Percentiles rank a stretch among this genome's conserved stretches.
Evolutionary conservation across 2,797 vertebrate species (phyloP).

Genomic region (Halcyon leucocephala): DNA sequence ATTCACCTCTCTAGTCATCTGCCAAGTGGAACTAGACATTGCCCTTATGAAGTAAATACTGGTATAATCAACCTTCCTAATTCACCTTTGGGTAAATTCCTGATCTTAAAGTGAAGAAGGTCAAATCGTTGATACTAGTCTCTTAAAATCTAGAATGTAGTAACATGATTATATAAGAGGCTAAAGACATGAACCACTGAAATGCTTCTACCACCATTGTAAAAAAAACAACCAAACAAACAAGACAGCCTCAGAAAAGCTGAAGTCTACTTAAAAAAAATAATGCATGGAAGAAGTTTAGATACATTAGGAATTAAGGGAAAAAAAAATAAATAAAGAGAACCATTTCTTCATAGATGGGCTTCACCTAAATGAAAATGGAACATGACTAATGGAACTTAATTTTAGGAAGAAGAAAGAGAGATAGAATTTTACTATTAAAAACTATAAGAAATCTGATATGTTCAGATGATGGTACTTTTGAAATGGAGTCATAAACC

Average conservation of each 20-base stretch:
- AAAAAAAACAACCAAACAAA: neutral
- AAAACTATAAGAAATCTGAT: neutral
- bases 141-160: neutral
- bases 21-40: neutral
- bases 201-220: neutral
- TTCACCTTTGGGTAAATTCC: neutral
- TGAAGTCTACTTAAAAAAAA: neutral
- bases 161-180: neutral
- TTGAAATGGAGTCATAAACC: neutral
- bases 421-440: neutral
- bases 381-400: neutral
- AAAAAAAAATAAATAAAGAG: neutral
- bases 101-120: neutral
- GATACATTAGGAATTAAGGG: neutral
- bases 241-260: neutral
- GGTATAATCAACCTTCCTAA: neutral
- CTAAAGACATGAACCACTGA: neutral
- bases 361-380: neutral
- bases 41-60: neutral
- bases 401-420: neutral
- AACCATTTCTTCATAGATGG: neutral
- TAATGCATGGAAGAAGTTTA: neutral
- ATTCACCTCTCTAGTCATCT: no score
- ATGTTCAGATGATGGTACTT: neutral
- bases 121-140: neutral